These are phyloP conservation scores for Halictus rubicundus DNA, from an alignment of 1,140 invertebrate genomes.

Conservation along the genomic window DNA sequence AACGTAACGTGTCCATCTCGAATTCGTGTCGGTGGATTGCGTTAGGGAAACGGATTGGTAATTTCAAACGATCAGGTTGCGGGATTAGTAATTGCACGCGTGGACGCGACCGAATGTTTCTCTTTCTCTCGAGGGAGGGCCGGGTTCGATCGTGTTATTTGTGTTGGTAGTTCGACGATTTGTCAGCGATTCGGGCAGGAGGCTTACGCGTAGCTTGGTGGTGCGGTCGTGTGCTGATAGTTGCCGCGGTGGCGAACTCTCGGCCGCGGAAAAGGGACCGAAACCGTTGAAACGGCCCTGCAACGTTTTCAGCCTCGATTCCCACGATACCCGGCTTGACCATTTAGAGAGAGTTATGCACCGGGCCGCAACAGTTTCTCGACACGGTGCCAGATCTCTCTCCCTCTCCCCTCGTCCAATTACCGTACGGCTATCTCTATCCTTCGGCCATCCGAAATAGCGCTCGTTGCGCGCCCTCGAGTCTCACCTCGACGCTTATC, in stretches of 20 bases:
- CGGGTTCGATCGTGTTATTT: conserved; percentile 1
- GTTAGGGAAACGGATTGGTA: background rate
- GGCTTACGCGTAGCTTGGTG: background rate
- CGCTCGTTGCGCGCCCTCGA: background rate
- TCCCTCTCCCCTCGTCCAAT: conserved; percentile 27
- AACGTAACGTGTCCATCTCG: conserved; percentile 9
- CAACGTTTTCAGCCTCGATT: conserved; percentile 28
- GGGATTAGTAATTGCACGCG: background rate
- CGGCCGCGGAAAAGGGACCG: background rate
- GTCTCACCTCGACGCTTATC: conserved; percentile 8
- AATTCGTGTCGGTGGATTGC: conserved; percentile 1
- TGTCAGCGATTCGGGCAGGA: background rate
- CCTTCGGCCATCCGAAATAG: background rate
- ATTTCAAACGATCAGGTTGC: conserved; percentile 12
- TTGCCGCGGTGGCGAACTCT: background rate
- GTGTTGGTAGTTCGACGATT: conserved; percentile 3
- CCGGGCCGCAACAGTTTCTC: conserved; percentile 10
- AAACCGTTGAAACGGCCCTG: background rate
- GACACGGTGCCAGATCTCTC: conserved; percentile 14
- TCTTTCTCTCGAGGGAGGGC: too few species aligned
- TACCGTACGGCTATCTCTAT: background rate
- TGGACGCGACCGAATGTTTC: background rate
- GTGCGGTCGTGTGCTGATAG: background rate
- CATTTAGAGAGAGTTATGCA: conserved; percentile 25
- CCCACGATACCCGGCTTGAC: conserved; percentile 37